phyloP scores from a whole-genome alignment of 1,140 invertebrate genomes.

The Caenorhabditis elegans region DNA sequence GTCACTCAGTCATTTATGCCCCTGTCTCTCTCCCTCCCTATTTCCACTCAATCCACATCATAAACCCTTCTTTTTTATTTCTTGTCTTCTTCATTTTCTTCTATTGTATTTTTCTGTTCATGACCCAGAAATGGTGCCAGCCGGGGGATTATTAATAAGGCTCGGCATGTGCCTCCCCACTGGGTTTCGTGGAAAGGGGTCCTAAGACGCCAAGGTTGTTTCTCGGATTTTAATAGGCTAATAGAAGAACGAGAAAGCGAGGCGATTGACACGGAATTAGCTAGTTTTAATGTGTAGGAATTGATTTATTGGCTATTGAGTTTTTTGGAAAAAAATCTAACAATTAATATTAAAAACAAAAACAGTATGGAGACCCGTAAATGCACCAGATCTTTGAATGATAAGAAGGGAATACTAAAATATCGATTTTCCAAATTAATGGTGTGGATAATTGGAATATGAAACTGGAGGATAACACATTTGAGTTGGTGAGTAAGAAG shows the following conservation, averaged over 20 bases:
- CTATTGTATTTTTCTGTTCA: constrained; percentile 1
- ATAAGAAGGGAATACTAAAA: neutral
- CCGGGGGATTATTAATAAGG: constrained; percentile 27
- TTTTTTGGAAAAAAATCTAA: neutral
- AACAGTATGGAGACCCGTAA: neutral
- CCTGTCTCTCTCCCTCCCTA: neutral
- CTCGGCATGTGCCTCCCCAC: constrained; percentile 7
- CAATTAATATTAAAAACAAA: neutral
- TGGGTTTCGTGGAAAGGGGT: neutral
- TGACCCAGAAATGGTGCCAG: constrained; percentile 28
- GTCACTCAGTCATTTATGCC: neutral
- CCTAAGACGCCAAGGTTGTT: constrained; percentile 18
- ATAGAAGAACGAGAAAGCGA: neutral
- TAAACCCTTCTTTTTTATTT: constrained; percentile 20
- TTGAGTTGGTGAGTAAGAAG: neutral
- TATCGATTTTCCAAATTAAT: neutral
- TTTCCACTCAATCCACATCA: constrained; percentile 22
- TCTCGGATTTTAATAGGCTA: constrained; percentile 29
- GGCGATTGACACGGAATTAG: neutral
- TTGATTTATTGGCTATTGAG: neutral
- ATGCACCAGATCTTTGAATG: neutral
- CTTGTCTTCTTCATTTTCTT: neutral
- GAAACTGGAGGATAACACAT: neutral
- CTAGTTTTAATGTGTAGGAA: neutral
- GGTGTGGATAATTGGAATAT: neutral